phyloP scores from a whole-genome alignment of 2,113 vertebrate species.

The Petromus typicus region DNA sequence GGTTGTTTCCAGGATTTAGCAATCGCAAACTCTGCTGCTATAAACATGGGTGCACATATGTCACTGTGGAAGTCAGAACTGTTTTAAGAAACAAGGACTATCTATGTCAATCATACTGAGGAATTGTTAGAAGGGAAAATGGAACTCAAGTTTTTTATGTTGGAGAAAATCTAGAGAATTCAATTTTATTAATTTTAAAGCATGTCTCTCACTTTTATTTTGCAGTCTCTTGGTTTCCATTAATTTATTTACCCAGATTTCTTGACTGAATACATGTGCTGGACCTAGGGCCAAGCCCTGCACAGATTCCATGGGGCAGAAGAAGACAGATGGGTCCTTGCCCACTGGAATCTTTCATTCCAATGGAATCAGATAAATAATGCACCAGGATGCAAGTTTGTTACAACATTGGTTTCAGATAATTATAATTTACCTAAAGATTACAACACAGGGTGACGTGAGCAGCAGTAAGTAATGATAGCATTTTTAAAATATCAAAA shows the following conservation, averaged over 20 bases:
- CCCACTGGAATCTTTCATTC: neutral
- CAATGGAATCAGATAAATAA: accelerated
- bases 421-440: neutral
- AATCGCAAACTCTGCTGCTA: too few relatives aligned
- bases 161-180: neutral
- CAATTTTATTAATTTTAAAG: neutral
- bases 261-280: accelerated
- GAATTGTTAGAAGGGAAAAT: accelerated
- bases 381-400: neutral
- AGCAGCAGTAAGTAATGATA: neutral
- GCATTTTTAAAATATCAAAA: neutral
- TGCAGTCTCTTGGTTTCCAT: accelerated
- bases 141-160: accelerated
- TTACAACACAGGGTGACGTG: neutral
- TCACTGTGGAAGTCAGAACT: neutral
- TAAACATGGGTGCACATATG: too few relatives aligned
- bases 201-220: accelerated
- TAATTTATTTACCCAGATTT: accelerated
- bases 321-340: neutral
- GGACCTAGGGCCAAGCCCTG: too few relatives aligned
- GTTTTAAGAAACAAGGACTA: neutral
- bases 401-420: neutral
- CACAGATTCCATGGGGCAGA: accelerated
- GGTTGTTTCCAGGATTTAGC: too few relatives aligned
- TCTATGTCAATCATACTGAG: accelerated